Percentiles rank a stretch among this genome's conserved stretches.
Evolutionary conservation across 2,113 vertebrate species (phyloP).

Genomic region (Sapayoa aenigma): DNA sequence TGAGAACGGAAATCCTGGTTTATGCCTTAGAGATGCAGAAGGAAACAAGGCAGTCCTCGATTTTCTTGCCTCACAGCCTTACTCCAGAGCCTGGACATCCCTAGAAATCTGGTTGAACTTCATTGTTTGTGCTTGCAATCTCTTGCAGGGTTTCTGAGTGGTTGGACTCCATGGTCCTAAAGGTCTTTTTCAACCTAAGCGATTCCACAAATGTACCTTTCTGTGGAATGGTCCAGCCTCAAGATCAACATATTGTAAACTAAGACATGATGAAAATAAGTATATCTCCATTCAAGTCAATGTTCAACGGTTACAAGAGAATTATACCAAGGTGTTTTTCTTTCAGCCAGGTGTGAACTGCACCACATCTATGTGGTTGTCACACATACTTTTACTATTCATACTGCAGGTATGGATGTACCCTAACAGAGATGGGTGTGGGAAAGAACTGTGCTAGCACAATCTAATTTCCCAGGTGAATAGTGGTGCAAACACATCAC

Average conservation of each 20-base stretch:
- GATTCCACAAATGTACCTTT: neutral
- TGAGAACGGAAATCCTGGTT: neutral
- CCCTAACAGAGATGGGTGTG: neutral
- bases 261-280: neutral
- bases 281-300: neutral
- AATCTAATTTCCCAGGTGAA: neutral
- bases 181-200: neutral
- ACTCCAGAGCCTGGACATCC: neutral
- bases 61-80: neutral
- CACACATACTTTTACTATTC: neutral
- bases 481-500: neutral
- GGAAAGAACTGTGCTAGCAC: fast-evolving
- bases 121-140: neutral
- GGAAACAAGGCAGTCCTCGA: neutral
- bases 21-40: neutral
- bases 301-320: neutral
- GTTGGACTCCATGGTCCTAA: neutral
- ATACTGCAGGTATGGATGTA: neutral
- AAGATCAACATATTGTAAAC: neutral
- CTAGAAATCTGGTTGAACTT: neutral
- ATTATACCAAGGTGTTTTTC: neutral
- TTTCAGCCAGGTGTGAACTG: neutral
- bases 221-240: neutral
- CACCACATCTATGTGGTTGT: neutral
- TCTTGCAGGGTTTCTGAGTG: neutral